phyloP scores from a whole-genome alignment of 2,797 vertebrate genomes.

The Enoplosus armatus region DNA sequence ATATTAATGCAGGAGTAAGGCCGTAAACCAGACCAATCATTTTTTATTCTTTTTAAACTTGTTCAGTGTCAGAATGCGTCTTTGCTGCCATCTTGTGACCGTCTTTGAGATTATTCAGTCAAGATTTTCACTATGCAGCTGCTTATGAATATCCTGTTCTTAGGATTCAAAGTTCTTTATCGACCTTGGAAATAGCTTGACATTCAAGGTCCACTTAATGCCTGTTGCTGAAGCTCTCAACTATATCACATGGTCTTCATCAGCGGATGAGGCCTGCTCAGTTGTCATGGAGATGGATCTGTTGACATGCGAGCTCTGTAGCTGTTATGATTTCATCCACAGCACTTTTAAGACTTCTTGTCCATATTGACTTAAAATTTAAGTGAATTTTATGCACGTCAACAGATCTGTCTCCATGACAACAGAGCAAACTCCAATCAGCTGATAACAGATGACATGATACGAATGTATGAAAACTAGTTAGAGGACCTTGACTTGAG shows the following conservation, averaged over 20 bases:
- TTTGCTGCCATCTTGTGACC: slow-evolving; percentile 39
- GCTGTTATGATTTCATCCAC: background rate
- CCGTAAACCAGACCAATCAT: slow-evolving; percentile 9
- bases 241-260: background rate
- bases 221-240: background rate
- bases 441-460: background rate
- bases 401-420: background rate
- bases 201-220: background rate
- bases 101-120: background rate
- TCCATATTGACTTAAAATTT: background rate
- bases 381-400: background rate
- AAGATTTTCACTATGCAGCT: background rate
- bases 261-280: background rate
- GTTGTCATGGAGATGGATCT: background rate
- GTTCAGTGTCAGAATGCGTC: background rate
- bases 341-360: background rate
- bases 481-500: background rate
- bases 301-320: background rate
- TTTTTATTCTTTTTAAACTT: background rate
- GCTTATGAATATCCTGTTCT: background rate
- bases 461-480: background rate
- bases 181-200: background rate
- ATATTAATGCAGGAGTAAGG: slow-evolving; percentile 22
- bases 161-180: background rate
- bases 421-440: background rate